Evolutionary conservation across 2,113 vertebrate genomes (phyloP).

Genomic region (Circaetus cinerascens): DNA sequence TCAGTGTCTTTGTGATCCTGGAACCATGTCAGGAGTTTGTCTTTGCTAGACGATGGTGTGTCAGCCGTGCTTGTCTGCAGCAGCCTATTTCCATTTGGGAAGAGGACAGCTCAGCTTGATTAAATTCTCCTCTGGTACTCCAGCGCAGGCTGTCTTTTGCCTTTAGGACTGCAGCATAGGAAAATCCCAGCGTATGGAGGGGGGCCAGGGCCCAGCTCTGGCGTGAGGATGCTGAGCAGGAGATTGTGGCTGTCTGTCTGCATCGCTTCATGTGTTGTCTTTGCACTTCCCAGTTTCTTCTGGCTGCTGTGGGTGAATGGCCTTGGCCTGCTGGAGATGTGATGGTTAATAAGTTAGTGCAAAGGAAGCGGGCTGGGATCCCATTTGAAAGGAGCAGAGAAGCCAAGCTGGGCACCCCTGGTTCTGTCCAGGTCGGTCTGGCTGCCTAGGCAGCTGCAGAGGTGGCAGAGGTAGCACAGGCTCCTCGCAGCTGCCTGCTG

Average conservation of each 20-base stretch:
- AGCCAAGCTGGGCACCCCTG: not conserved
- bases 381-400: not conserved
- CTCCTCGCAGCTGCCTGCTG: not conserved
- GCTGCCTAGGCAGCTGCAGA: not conserved
- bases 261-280: fast-evolving
- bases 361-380: not conserved
- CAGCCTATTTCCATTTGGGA: not conserved
- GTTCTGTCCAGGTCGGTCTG: not conserved
- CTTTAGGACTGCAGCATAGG: not conserved
- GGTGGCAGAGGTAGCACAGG: not conserved
- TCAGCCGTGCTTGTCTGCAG: not conserved
- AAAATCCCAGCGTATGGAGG: not conserved
- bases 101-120: not conserved
- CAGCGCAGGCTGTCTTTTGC: not conserved
- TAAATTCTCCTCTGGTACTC: not conserved
- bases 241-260: not conserved
- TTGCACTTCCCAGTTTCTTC: not conserved
- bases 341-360: not conserved
- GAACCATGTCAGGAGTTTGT: not conserved
- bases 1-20: not conserved
- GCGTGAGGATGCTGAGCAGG: not conserved
- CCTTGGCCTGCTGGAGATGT: not conserved
- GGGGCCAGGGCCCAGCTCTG: not conserved
- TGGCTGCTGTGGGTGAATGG: not conserved
- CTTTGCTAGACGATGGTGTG: not conserved